Evolutionary conservation across 2,113 vertebrate species (phyloP).

Genomic region (Manacus vitellinus): DNA sequence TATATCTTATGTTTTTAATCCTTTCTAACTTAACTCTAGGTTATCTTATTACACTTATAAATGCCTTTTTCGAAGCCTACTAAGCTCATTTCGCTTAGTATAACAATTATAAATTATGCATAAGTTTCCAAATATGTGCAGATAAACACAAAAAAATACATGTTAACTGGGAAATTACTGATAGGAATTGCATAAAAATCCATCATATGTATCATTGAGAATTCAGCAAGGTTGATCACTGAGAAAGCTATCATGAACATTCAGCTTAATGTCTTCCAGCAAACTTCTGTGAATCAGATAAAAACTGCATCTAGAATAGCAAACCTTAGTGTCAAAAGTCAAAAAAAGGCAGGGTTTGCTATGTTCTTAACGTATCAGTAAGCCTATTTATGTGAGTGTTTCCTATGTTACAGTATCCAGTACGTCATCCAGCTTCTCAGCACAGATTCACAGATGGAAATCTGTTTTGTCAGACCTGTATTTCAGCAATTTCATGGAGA

Average conservation of each 20-base stretch:
- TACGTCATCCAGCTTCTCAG: background rate
- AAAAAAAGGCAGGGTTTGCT: background rate
- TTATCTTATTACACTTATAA: slow-evolving; percentile 26
- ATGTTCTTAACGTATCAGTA: background rate
- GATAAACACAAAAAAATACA: background rate
- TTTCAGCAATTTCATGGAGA: background rate
- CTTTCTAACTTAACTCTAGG: slow-evolving; percentile 16
- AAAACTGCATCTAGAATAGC: background rate
- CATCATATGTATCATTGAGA: background rate
- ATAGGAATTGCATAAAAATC: background rate
- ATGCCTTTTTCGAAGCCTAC: background rate
- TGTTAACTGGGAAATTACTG: background rate
- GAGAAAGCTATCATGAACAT: background rate
- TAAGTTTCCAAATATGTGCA: background rate
- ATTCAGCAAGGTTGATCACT: background rate
- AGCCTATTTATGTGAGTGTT: background rate
- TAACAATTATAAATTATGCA: background rate
- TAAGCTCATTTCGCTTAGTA: background rate
- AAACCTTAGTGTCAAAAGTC: background rate
- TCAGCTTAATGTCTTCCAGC: background rate
- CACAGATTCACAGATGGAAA: slow-evolving; percentile 16
- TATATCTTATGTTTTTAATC: slow-evolving; percentile 38
- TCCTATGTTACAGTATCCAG: background rate
- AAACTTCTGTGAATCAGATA: background rate
- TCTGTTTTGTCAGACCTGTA: background rate